Evolutionary conservation across 2,113 vertebrate species (phyloP).

Genomic region (Dendropsophus ebraccatus): DNA sequence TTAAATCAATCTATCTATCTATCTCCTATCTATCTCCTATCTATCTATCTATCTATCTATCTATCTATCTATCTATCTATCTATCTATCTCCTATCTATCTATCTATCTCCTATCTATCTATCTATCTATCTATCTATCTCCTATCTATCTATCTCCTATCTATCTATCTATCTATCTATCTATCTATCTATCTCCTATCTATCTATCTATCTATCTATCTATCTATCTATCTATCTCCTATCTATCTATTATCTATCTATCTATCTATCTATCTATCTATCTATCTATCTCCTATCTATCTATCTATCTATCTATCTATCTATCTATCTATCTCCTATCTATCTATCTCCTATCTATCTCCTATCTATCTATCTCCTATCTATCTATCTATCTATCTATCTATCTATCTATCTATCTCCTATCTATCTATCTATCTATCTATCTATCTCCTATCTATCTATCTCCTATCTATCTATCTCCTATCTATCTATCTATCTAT

Average conservation of each 20-base stretch:
- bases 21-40: not conserved
- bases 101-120: not conserved
- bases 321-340: too few species aligned
- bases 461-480: not conserved
- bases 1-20: not conserved
- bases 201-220: not conserved
- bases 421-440: too few species aligned
- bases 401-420: too few species aligned
- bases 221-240: not conserved
- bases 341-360: too few species aligned
- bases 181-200: too few species aligned
- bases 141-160: too few species aligned
- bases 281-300: too few species aligned
- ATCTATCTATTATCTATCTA: too few species aligned
- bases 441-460: not conserved
- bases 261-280: too few species aligned
- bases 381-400: too few species aligned
- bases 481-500: not conserved
- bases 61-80: conserved; percentile 1
- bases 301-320: too few species aligned
- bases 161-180: conserved; percentile 3
- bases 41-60: not conserved
- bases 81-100: conserved; percentile 3
- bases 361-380: too few species aligned
- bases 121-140: not conserved